A percentile compares a stretch with the other conserved stretches of the same genome.
These are phyloP conservation scores for Clarias gariepinus DNA, from an alignment of 2,113 vertebrate species.

Conservation along the genomic window DNA sequence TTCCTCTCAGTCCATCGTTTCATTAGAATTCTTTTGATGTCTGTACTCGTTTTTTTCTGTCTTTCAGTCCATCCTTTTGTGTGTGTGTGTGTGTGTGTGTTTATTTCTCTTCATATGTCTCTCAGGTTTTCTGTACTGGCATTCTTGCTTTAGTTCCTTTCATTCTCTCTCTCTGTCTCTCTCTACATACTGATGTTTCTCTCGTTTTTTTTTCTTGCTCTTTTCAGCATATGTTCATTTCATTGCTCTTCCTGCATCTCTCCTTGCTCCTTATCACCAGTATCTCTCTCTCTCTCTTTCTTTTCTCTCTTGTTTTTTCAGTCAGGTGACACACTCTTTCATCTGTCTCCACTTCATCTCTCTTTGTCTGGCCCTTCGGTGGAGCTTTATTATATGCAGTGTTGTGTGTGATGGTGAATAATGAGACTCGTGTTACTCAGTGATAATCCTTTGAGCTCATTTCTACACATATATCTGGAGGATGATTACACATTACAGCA, in stretches of 20 bases:
- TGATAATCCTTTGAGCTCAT: slow-evolving; percentile 14
- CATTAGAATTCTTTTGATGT: not conserved
- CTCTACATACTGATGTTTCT: not conserved
- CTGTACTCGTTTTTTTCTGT: not conserved
- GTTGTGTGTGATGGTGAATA: slow-evolving; percentile 28
- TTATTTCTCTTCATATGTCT: not conserved
- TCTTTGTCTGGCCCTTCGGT: not conserved
- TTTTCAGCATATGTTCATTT: too few species aligned
- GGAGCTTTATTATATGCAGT: slow-evolving; percentile 36
- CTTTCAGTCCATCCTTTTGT: not conserved
- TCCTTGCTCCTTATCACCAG: too few species aligned
- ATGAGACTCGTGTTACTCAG: not conserved
- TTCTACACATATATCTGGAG: not conserved
- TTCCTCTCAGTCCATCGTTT: not conserved
- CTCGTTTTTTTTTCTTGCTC: not conserved
- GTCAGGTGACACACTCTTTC: slow-evolving; percentile 2
- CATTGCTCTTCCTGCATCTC: not conserved
- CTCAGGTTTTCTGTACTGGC: not conserved
- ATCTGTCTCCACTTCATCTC: slow-evolving; percentile 11
- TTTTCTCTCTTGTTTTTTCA: not conserved
- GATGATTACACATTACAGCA: not conserved
- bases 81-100: not conserved
- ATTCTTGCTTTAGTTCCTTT: not conserved
- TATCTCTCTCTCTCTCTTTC: not conserved
- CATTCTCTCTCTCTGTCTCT: not conserved